Conservation (phyloP, 2,888 invertebrate genomes). For the Acrocyrtus sp. region DNA sequence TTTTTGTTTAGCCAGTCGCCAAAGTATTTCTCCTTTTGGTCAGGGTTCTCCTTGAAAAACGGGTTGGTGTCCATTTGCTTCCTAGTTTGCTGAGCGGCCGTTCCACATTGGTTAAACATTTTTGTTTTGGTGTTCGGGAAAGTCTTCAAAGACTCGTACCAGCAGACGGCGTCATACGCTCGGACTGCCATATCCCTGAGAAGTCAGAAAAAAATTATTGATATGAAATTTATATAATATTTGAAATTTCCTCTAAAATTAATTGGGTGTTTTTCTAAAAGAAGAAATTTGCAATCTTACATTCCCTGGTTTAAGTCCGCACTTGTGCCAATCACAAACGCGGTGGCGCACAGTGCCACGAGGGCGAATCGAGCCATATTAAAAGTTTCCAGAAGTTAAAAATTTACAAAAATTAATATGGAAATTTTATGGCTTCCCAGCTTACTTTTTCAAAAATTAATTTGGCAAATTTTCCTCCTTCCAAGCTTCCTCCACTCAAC, state of each 20-base stretch:
- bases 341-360: slow-evolving; percentile 1
- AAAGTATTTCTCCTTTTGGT: slow-evolving; percentile 22
- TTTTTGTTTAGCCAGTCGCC: slow-evolving; percentile 26
- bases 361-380: slow-evolving; percentile 15
- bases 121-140: slow-evolving; percentile 23
- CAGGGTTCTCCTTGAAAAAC: neutral
- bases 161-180: slow-evolving; percentile 33
- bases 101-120: too few relatives aligned
- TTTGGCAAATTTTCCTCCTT: too few relatives aligned
- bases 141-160: slow-evolving; percentile 36
- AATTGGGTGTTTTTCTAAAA: neutral
- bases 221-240: neutral
- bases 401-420: too few relatives aligned
- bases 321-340: neutral
- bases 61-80: too few relatives aligned
- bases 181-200: slow-evolving; percentile 19
- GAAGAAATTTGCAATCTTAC: slow-evolving; percentile 1
- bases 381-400: too few relatives aligned
- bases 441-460: too few relatives aligned
- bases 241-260: neutral
- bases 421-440: too few relatives aligned
- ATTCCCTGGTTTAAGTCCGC: slow-evolving; percentile 17
- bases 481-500: too few relatives aligned
- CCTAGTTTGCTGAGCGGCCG: too few relatives aligned
- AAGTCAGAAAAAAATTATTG: neutral